Conservation (phyloP, 2,888 invertebrate genomes). For the Alloplasta piceator region DNA sequence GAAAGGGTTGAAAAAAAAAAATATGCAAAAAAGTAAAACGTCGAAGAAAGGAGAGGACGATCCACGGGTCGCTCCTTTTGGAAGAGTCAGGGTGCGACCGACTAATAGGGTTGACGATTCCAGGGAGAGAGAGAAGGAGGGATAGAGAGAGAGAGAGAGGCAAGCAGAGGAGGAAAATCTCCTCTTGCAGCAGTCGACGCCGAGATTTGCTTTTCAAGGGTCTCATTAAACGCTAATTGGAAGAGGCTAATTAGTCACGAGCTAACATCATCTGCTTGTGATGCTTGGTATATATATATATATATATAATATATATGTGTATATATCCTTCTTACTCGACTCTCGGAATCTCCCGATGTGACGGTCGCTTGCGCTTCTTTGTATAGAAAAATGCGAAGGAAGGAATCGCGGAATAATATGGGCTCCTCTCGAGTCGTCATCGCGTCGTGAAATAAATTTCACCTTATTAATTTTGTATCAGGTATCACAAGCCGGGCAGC, state of each 20-base stretch:
- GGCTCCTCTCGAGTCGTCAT: constrained; percentile 37
- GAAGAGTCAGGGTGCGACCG: constrained; percentile 17
- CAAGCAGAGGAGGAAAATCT: constrained; percentile 37
- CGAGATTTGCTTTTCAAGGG: constrained; percentile 70
- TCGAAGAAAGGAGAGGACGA: constrained; percentile 22
- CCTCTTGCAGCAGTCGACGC: constrained; percentile 49
- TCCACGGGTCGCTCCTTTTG: constrained; percentile 1
- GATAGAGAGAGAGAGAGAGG: no score
- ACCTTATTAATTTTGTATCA: constrained; percentile 57
- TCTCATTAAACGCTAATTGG: constrained; percentile 73
- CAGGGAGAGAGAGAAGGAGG: background rate
- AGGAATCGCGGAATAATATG: constrained; percentile 17
- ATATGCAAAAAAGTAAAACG: constrained; percentile 8
- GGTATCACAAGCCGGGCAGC: background rate
- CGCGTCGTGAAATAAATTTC: constrained; percentile 47
- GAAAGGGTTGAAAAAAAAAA: background rate
- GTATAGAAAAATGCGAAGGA: background rate
- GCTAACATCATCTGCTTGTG: constrained; percentile 65
- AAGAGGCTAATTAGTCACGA: constrained; percentile 71
- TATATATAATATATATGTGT: no score
- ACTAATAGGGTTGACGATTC: constrained; percentile 29
- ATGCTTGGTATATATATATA: constrained; percentile 12
- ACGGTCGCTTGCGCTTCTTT: constrained; percentile 27
- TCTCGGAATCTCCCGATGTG: constrained; percentile 36
- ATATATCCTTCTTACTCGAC: background rate